phyloP scores from a whole-genome alignment of 2,888 invertebrate species.

The Drosophila niveifrons region DNA sequence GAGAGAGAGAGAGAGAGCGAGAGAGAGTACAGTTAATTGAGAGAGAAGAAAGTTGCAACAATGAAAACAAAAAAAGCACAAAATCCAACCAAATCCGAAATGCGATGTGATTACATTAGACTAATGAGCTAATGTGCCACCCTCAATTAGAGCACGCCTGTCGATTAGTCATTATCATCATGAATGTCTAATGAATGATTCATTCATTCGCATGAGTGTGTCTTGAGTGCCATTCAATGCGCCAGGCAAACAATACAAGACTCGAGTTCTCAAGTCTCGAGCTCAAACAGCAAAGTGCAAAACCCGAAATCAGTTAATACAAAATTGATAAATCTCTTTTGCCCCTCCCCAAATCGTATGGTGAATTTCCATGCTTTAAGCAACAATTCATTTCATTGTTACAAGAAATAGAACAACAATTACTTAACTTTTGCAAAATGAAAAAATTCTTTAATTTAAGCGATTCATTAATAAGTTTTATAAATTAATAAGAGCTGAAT shows the following conservation, averaged over 20 bases:
- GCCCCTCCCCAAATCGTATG: neutral
- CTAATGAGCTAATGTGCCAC: slow-evolving; percentile 68
- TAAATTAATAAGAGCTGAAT: too few species aligned
- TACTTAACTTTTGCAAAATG: too few species aligned
- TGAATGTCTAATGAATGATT: slow-evolving; percentile 60
- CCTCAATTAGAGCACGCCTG: slow-evolving; percentile 40
- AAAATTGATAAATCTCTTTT: neutral
- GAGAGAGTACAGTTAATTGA: slow-evolving; percentile 17
- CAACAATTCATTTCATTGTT: too few species aligned
- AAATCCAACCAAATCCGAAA: slow-evolving; percentile 34
- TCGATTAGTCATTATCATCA: slow-evolving; percentile 53
- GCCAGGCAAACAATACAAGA: neutral
- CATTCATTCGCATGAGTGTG: slow-evolving; percentile 45
- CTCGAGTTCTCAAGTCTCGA: too few species aligned
- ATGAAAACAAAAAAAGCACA: slow-evolving; percentile 39
- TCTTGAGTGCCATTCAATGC: slow-evolving; percentile 23
- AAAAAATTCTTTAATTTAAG: too few species aligned
- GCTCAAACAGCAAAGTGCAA: neutral
- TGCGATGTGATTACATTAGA: slow-evolving; percentile 58
- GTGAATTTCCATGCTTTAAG: too few species aligned
- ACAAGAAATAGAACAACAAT: too few species aligned
- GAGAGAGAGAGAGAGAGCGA: too few species aligned
- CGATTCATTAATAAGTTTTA: too few species aligned
- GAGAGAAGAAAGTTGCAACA: slow-evolving; percentile 13
- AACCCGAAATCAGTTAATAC: slow-evolving; percentile 1